Base-by-base conservation (phyloP, 2,888 invertebrate species). In the Ceriagrion tenellum region DNA sequence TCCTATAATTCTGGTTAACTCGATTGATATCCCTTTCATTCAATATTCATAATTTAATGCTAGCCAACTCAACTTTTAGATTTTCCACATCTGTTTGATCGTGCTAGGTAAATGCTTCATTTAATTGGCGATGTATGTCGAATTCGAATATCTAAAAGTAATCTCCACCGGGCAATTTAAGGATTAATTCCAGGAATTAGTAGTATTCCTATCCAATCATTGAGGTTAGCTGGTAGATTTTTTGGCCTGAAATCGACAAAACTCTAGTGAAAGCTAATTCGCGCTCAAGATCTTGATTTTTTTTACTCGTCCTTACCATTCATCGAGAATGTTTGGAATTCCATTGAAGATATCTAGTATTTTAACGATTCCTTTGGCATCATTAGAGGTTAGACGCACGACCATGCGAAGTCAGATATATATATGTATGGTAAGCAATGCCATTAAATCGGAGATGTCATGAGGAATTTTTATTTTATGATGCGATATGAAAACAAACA, bases 391-490 rank as follows among this genome's bases (percentile, higher is more conserved):
- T 40, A 13, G 47, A 20, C 93, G 12, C 93, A 93, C 93, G 30
- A 69, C 47, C 93, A n/a, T 47, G 69, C 12, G 18, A 35, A 47
- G 93, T 93, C 63, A 74, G 93, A 69, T 93, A 74, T 93, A 93
- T 74, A 59, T 59, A 59, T 59, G 0, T 47, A 47, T 47, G 47
- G 47, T 47, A 93, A 74, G 47, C 93, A 93, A 69, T 93, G 93
- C 93, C 69, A 93, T 93, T 93, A 93, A 93, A 93, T 91, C 40
- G 35, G 91, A 91, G 91, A 93, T 93, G 69, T 69, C 93, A 93
- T 74, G 30, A 26, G 56, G 93, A 63, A 63, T 93, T 93, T 81
- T 93, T 93, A 69, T 93, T 81, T 93, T 93, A 69, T n/a, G 93
- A 69, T 69, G 69, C 47, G 40, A 93, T 16, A 35, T 0, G 74